These are phyloP conservation scores for Mormyrus hasselquistii DNA, from an alignment of 2,797 vertebrate species.

Conservation along the genomic window DNA sequence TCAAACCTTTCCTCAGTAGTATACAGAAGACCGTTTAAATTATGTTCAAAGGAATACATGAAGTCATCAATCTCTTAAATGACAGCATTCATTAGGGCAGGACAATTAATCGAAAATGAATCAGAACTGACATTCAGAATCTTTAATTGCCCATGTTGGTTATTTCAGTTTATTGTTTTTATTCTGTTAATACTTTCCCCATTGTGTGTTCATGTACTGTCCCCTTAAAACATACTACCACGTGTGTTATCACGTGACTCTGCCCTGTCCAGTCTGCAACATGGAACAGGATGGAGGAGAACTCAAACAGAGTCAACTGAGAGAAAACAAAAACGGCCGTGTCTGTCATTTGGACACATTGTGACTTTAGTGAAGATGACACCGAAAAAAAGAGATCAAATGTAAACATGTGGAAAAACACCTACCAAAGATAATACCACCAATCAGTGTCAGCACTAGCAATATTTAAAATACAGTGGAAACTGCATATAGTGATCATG, in stretches of 20 bases:
- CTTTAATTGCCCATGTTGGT: no score
- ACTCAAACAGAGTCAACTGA: neutral
- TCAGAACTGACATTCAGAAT: neutral
- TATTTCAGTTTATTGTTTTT: neutral
- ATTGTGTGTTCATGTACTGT: neutral
- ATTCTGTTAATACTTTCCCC: neutral
- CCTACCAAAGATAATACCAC: no score
- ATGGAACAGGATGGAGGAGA: neutral
- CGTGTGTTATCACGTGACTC: neutral
- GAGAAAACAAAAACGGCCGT: neutral
- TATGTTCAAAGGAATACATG: neutral
- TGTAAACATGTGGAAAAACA: neutral
- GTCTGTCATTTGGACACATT: no score
- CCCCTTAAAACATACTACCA: neutral
- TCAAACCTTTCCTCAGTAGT: neutral
- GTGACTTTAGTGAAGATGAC: neutral
- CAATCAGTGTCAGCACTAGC: neutral
- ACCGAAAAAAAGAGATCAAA: neutral
- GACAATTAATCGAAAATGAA: neutral
- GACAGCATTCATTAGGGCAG: neutral
- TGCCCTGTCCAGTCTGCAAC: neutral
- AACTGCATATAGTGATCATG: no score
- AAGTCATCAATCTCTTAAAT: neutral
- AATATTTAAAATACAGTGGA: neutral
- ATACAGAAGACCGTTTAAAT: neutral